Base-by-base conservation (phyloP, 2,797 vertebrate genomes). In the Hoplostethus atlanticus region DNA sequence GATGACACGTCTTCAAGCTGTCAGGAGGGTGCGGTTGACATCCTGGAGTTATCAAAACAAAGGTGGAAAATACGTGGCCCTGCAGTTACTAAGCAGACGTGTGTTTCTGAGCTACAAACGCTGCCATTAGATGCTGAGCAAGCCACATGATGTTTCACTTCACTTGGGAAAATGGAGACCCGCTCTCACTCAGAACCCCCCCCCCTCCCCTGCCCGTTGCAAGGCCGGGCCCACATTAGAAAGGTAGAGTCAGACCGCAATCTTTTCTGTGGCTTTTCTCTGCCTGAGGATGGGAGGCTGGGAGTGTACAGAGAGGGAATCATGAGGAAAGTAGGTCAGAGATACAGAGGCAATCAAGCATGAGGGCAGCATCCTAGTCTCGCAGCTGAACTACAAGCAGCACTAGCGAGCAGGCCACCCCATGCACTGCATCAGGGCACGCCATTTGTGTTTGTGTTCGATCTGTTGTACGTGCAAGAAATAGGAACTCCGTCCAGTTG, bases 241-340 rank as follows among this genome's bases (percentile, higher is more conserved):
- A 78, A 81, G 88, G 83, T 85, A 66, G 79, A 86, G 74, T 13
- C 44, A 7, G 73, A 59, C 31, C 36, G 31, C 3, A 38, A 28
- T 71, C 44, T 21, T 31, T 46, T 71, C 51, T 52, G 73, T 44
- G 81, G 62, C 66, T 38, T 28, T 31, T 38, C 31, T 28, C 21
- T 73, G 62, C 62, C 54, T 42, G 68, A 56, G 50, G 79, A 69
- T 2, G 68, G 36, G 84, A 87, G 84, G 77, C 64, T 66, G 79
- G 60, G 65, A 21, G 53, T 76, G 72, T 60, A 42, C 67, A 57
- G 68, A 50, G 68, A 44, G 68, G 31, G 61, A 58, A 61, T 5
- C 80, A 71, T n/a, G 77, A 76, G 61, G 64, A 90, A 94, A 94
- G 89, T 94, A 94, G 94, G 92, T 93, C 93, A 94, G 87, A 87